Evolutionary conservation across 1,140 invertebrate genomes (phyloP), one percentile per base, ranked within the genome.

Genomic region (Chrysomallon squamiferum): DNA sequence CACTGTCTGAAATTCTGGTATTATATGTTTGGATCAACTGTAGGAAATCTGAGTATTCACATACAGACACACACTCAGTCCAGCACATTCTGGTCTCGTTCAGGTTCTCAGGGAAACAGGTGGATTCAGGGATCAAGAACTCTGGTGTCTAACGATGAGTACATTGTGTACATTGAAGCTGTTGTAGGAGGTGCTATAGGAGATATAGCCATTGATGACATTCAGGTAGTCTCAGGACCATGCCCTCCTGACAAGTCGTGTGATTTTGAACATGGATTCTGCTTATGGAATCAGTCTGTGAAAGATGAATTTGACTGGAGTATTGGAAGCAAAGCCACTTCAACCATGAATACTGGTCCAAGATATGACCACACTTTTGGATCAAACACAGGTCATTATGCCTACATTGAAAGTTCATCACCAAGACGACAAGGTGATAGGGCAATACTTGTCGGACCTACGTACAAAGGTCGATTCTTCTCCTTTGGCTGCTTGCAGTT

Each of bases 11-110:
- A 69, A 6, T 92, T 93, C 76, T 93, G 88, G 87, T 90, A 86
- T 73, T 91, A 93, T 75, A 93, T 93, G 92, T 93, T 88, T 77
- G 92, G 92, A 43, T 67, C 63, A 25, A 66, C 52, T 30, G 65
- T 80, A 29, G 78, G 72, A 18, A 58, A 47, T 29, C 50, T 71
- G 43, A 72, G 65, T 27, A 47, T 73, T 29, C 74, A 63, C 38
- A 32, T 69, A 25, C 59, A 68, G 18, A 75, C 67, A 32, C 60
- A 56, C 3, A 30, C 43, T 1, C 68, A 65, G 18, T 67, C 57
- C 32, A 66, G 65, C 5, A 29, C 74, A 3, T 74, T 76, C 59
- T 78, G 70, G 69, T 67, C 68, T 4, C 71, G 70, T 27, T 33
- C 60, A 27, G 71, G 72, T 15, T 60, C 76, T n/a, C 77, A 77